phyloP scores from a whole-genome alignment of 2,113 vertebrate species.

The Ophthalmolycus amberensis region DNA sequence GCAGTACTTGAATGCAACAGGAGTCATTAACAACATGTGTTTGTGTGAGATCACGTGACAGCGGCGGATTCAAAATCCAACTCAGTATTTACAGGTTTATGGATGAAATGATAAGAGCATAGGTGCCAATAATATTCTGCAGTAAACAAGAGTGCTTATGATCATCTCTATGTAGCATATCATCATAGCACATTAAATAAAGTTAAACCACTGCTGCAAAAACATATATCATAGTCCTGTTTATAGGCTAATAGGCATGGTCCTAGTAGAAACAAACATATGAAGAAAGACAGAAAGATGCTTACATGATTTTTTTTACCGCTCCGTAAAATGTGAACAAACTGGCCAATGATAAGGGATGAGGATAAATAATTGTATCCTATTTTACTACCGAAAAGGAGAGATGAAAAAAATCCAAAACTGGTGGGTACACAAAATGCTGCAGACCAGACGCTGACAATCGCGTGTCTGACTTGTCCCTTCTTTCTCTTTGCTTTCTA shows the following conservation, averaged over 20 bases:
- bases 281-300: not conserved
- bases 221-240: not conserved
- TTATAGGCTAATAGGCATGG: not conserved
- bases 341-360: not conserved
- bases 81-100: constrained; percentile 7
- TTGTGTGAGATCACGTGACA: constrained; percentile 10
- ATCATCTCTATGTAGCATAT: not conserved
- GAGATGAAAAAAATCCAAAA: not conserved
- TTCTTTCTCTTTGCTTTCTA: not conserved
- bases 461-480: not conserved
- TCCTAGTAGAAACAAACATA: not conserved
- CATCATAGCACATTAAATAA: not conserved
- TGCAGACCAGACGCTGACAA: not conserved
- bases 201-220: not conserved
- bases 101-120: constrained; percentile 1
- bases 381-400: not conserved
- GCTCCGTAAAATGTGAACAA: not conserved
- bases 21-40: constrained; percentile 59
- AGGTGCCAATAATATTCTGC: not conserved
- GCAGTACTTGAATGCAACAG: constrained; percentile 49
- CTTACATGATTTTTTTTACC: not conserved
- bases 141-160: not conserved
- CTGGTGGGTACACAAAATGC: not conserved
- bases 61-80: constrained; percentile 64
- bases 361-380: not conserved